Evolutionary conservation across 2,888 invertebrate species (phyloP).

Genomic region (Lordiphosa andalusiaca): DNA sequence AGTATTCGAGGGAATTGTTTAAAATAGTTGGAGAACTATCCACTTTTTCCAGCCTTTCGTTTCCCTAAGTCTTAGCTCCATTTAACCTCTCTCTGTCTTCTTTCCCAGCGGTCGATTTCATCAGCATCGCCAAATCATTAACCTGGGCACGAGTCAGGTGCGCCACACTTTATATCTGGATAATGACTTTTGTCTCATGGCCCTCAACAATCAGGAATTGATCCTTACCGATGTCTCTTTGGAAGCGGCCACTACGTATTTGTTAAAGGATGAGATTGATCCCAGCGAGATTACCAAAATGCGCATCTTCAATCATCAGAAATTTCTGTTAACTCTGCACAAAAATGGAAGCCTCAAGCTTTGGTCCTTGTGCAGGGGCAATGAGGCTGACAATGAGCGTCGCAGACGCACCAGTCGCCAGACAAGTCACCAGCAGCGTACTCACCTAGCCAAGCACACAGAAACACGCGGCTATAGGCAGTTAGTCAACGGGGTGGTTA

Average conservation of each 20-base stretch:
- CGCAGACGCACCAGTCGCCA: slow-evolving; percentile 20
- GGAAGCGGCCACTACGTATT: slow-evolving; percentile 65
- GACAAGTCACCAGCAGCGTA: slow-evolving; percentile 4
- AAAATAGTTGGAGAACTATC: too few species aligned
- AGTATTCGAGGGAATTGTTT: slow-evolving; percentile 8
- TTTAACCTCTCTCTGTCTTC: background rate
- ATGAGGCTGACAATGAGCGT: slow-evolving; percentile 49
- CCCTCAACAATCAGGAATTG: slow-evolving; percentile 66
- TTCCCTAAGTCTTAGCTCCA: too few species aligned
- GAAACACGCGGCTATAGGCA: slow-evolving; percentile 31
- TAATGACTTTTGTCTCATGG: slow-evolving; percentile 75
- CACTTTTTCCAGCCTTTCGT: too few species aligned
- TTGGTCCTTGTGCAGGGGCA: slow-evolving; percentile 65
- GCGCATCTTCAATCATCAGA: slow-evolving; percentile 66
- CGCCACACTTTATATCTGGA: slow-evolving; percentile 69
- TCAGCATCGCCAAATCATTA: slow-evolving; percentile 78
- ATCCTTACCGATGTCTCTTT: slow-evolving; percentile 76
- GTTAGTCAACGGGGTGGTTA: slow-evolving; percentile 35
- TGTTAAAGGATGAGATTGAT: slow-evolving; percentile 55
- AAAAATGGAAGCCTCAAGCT: slow-evolving; percentile 74
- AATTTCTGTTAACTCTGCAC: slow-evolving; percentile 76
- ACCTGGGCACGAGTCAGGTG: slow-evolving; percentile 62
- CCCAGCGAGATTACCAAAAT: slow-evolving; percentile 58
- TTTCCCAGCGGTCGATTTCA: slow-evolving; percentile 76
- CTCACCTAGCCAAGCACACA: slow-evolving; percentile 13